Evolutionary conservation across 2,113 vertebrate species (phyloP), one percentile per base, ranked within the genome.

Genomic region (Tupaia tana): DNA sequence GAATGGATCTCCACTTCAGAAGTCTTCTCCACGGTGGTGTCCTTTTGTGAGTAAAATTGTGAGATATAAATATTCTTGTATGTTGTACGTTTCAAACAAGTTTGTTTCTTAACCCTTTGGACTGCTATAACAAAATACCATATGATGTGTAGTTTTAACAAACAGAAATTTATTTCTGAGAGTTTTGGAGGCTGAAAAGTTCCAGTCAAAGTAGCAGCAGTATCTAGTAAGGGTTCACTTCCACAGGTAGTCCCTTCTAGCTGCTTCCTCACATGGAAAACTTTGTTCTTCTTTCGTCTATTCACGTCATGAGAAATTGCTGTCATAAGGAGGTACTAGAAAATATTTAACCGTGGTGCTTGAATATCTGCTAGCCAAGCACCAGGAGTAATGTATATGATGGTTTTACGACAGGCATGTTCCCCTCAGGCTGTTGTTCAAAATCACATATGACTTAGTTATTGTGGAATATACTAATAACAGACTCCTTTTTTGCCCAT

Each of bases 401-500:
- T 74, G 59, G 66, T 58, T 29, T 96, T 95, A 91, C 70, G 93
- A 94, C 34, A 96, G 79, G 63, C 83, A 75, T 92, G 56, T 83
- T 97, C 87, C 86, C 96, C 61, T 52, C 11, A 63, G 90, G 58
- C 88, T 98, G 93, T 96, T 97, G 80, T 97, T 98, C 97, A 97
- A 97, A 97, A 93, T 92, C 83, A 93, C 64, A 95, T 95, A 98
- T 87, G 83, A 97, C 95, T 97, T 97, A 93, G 93, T 97, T 98
- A 97, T 97, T 97, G 86, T 95, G 69, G 77, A 97, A 98, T 96
- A 96, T 94, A 98, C 97, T 97, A 97, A 98, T 98, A 98, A 98
- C 98, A 99, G 98, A 98, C 98, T 98, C 98, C 98, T 8, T 98
- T 98, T 98, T 99, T 98, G 98, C 98, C 99, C 98, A 59, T 98